These are phyloP conservation scores for Sternotherus odoratus DNA, from an alignment of 2,797 vertebrate genomes.

Conservation along the genomic window DNA sequence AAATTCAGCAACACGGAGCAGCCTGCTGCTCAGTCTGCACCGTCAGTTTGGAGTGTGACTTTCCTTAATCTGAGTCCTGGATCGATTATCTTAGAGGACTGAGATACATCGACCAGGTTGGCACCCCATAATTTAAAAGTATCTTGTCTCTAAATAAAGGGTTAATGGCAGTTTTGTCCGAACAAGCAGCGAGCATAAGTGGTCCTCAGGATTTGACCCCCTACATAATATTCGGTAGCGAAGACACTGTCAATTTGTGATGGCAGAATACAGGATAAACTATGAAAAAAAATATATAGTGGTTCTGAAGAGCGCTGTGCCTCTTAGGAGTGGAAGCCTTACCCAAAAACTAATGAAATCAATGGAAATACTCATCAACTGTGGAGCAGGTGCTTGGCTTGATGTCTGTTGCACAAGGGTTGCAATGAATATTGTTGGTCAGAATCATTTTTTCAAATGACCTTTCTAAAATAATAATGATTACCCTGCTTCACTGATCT, in stretches of 20 bases:
- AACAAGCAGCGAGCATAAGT: not conserved
- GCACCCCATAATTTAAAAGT: not conserved
- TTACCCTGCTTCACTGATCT: not conserved
- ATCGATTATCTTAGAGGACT: not conserved
- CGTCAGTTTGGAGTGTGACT: not conserved
- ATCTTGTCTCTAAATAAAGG: not conserved
- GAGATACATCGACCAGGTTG: not conserved
- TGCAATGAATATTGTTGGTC: not conserved
- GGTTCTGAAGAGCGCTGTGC: not conserved
- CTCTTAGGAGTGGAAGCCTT: not conserved
- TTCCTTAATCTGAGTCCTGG: not conserved
- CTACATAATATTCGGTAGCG: not conserved
- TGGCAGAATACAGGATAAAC: not conserved
- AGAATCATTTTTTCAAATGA: not conserved
- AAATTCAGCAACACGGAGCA: not conserved
- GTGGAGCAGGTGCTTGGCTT: not conserved
- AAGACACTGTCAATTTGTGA: not conserved
- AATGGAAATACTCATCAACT: not conserved
- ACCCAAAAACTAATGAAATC: slow-evolving; percentile 16
- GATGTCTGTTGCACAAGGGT: not conserved
- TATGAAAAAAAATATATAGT: not conserved
- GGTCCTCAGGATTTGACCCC: not conserved
- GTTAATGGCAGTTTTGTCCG: not conserved
- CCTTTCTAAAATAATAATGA: not conserved
- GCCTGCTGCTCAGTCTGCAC: not conserved